Percentiles rank a stretch among this genome's conserved stretches.
phyloP scores from a whole-genome alignment of 2,888 invertebrate genomes.

The Rhaphigaster nebulosa region DNA sequence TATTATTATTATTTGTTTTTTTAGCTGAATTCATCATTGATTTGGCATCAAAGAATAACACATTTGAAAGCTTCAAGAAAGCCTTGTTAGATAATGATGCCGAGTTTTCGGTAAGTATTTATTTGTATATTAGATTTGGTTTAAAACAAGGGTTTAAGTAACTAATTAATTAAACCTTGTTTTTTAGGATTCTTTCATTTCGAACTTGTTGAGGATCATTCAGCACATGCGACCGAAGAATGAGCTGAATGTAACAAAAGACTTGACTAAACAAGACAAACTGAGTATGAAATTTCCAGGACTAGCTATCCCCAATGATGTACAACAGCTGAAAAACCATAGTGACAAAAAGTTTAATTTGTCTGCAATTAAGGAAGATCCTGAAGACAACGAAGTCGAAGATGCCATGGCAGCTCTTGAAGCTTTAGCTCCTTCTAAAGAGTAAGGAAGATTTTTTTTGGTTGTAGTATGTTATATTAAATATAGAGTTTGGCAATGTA shows the following conservation, averaged over 20 bases:
- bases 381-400: slow-evolving; percentile 72
- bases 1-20: slow-evolving; percentile 68
- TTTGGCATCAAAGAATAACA: slow-evolving; percentile 88
- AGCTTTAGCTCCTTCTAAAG: slow-evolving; percentile 81
- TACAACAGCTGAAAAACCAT: slow-evolving; percentile 51
- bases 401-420: slow-evolving; percentile 89
- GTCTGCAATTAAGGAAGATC: slow-evolving; percentile 59
- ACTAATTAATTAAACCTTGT: slow-evolving; percentile 34
- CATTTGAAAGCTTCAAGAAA: slow-evolving; percentile 89
- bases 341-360: slow-evolving; percentile 51
- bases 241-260: slow-evolving; percentile 64
- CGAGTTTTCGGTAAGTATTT: slow-evolving; percentile 84
- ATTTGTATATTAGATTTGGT: not conserved
- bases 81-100: slow-evolving; percentile 92
- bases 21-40: slow-evolving; percentile 97
- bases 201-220: slow-evolving; percentile 93
- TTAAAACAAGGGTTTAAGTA: not conserved
- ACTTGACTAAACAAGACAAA: slow-evolving; percentile 69
- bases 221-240: slow-evolving; percentile 88
- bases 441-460: not conserved
- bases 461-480: not conserved
- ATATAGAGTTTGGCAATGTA: too few relatives aligned
- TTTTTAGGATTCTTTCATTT: slow-evolving; percentile 87
- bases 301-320: slow-evolving; percentile 83
- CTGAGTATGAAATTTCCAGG: slow-evolving; percentile 83